A percentile compares a stretch with the other conserved stretches of the same genome.
Evolutionary conservation across 2,113 vertebrate species (phyloP).

Genomic region (Fulica atra): DNA sequence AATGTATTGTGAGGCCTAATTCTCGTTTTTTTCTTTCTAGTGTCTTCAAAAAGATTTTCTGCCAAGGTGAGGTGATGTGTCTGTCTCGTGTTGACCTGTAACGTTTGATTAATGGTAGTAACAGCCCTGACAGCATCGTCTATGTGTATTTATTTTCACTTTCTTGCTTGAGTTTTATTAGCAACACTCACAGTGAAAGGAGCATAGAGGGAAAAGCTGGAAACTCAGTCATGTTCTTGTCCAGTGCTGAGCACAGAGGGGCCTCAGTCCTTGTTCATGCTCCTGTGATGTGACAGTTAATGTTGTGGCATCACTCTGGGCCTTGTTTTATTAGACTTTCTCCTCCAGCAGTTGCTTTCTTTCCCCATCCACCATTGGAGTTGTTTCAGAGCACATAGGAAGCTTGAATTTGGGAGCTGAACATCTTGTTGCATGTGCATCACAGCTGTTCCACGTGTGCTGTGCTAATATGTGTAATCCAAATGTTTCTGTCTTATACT

Average conservation of each 20-base stretch:
- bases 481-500: neutral
- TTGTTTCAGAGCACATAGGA: neutral
- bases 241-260: neutral
- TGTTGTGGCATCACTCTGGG: neutral
- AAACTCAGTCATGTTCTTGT: neutral
- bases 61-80: conserved; percentile 87
- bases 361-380: fast-evolving
- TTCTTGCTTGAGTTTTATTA: neutral
- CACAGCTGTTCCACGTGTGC: neutral
- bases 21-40: conserved; percentile 72
- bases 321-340: neutral
- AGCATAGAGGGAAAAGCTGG: neutral
- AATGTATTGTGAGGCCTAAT: neutral
- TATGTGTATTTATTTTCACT: neutral
- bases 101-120: neutral
- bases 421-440: fast-evolving
- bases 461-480: neutral
- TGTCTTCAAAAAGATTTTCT: conserved; percentile 96
- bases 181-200: neutral
- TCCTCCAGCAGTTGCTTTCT: neutral
- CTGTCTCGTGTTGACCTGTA: neutral
- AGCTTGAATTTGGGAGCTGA: neutral
- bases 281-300: neutral
- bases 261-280: neutral
- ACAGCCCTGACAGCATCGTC: neutral